Base-by-base conservation (phyloP, 2,113 vertebrate genomes). In the Caranx ignobilis region DNA sequence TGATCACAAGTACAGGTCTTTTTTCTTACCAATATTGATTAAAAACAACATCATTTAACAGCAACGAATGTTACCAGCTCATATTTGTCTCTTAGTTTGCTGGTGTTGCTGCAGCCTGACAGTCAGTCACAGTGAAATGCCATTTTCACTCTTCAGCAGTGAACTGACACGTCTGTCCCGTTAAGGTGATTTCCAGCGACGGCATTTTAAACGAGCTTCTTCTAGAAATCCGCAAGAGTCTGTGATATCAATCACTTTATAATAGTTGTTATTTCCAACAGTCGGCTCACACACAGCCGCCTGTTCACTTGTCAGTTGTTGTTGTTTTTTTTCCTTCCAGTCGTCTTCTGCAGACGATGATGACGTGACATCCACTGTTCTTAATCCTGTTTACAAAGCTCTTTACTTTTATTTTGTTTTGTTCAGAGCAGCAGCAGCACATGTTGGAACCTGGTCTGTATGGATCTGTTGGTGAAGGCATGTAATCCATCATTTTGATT, bases 381-480 rank as follows among this genome's bases (percentile, higher is more conserved):
- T 54, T 45, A 37, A 54, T 61, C 45, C 54, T 31, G 47, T 8
- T 50, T 43, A 5, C 69, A 48, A 21, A 32, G 21, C 18, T 8
- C 32, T 50, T 26, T 26, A 26, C 26, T 26, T 26, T 26, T 26
- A 26, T 26, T 26, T 26, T 26, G 26, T 26, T 26, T 26, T 26
- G 26, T 26, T 26, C 26, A 1, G 26, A 26, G 26, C 26, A 26
- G 26, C 26, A 26, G 26, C 26, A 16, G 45, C 54, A 43, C 61
- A 43, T 5, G 63, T 10, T 77, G 67, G 72, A 50, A 54, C 1
- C 62, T 41, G 39, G 39, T 10, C 39, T 47, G n/a, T 54, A 71
- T 65, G 31, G 45, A 77, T 34, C 59, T 43, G 3, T 32, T 52
- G 65, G 45, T 39, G 9, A 50, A 52, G 1, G 54, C 16, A 41